Percentiles rank a stretch among this genome's conserved stretches.
phyloP scores from a whole-genome alignment of 2,113 vertebrate genomes.

The Dolichotis patagonum region DNA sequence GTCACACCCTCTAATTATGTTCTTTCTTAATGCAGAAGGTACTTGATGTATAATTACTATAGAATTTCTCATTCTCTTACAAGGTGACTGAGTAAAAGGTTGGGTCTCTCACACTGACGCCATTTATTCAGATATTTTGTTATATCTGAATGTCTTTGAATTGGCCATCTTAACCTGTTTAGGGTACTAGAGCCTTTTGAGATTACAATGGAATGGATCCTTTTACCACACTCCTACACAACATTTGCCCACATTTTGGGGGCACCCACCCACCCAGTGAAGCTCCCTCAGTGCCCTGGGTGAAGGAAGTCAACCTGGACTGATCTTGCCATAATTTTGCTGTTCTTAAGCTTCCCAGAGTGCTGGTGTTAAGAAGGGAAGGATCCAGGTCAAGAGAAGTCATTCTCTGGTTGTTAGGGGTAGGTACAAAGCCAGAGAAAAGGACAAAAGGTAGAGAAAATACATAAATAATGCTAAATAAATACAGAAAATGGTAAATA shows the following conservation, averaged over 20 bases:
- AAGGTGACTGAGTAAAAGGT: neutral
- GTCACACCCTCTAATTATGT: neutral
- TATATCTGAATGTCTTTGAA: neutral
- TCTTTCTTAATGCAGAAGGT: neutral
- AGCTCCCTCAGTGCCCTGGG: neutral
- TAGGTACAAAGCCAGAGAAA: slow-evolving; percentile 77
- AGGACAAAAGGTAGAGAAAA: slow-evolving; percentile 78
- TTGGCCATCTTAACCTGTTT: neutral
- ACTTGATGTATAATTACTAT: accelerated
- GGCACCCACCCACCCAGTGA: neutral
- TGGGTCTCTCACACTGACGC: neutral
- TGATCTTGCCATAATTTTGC: neutral
- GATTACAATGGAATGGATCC: neutral
- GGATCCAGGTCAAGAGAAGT: slow-evolving; percentile 78
- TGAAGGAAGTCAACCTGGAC: neutral
- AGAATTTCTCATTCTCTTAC: neutral
- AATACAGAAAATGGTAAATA: slow-evolving; percentile 69
- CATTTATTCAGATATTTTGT: slow-evolving; percentile 38
- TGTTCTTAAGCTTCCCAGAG: neutral
- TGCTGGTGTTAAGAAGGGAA: slow-evolving; percentile 48
- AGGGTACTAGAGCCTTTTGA: neutral
- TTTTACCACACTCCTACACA: neutral
- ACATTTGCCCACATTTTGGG: neutral
- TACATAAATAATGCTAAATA: slow-evolving; percentile 77
- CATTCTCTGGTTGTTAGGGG: slow-evolving; percentile 74